Base-by-base conservation (phyloP, 2,113 vertebrate species). In the Baryphthengus martii region DNA sequence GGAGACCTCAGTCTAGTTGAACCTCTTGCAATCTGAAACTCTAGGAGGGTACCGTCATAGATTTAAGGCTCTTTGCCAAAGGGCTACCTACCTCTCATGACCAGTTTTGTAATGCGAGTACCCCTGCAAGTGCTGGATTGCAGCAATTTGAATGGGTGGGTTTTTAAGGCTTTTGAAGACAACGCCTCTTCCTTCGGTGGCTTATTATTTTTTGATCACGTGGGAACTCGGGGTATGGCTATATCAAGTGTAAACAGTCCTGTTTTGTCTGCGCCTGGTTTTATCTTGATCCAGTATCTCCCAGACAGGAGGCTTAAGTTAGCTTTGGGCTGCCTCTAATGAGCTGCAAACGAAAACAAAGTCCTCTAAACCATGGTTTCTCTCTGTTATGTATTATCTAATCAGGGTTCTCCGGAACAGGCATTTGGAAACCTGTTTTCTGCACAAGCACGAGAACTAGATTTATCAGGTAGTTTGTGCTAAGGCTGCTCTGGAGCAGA, bases 271-370 rank as follows among this genome's bases (percentile, higher is more conserved):
- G 67, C 4, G 35, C 40, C 59, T 94, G 55, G 63, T 83, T 95
- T 95, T 95, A 94, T 90, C 90, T 86, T 37, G 40, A 73, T 76
- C 49, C 85, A 66, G n/a, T 91, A 88, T 90, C 75, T 90, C 63
- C 25, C 67, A 85, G 62, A 31, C 85, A 92, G 94, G 50, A 93
- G 85, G 79, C 75, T 80, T 76, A 73, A 78, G 79, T 92, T 93
- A 93, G 63, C 88, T 90, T 73, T 93, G 88, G 75, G 63, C 90
- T 88, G 92, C 66, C 70, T 88, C 35, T 89, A 89, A 72, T 79
- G 85, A 94, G n/a, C 88, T 88, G 79, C 90, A 95, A 93, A 92
- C 56, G 82, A 96, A 96, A 95, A 96, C 78, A 83, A 88, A 94
- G 72, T 92, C 92, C 85, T 96, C 74, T 62, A 86, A 94, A 61